Conservation (phyloP, 2,113 vertebrate genomes). For the Camelus bactrianus region DNA sequence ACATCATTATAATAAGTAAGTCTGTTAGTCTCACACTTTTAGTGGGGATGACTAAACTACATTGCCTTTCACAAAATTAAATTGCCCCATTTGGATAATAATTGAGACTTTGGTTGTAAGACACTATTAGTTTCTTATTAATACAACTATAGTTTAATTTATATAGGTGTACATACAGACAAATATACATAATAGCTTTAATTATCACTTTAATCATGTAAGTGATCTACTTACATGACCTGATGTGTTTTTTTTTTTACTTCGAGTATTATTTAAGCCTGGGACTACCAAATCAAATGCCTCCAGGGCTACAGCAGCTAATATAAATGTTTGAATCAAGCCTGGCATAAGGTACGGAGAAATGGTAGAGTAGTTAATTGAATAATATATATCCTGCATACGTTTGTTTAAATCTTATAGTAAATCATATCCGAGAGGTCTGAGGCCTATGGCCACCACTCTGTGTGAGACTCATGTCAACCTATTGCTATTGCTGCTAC, state of each 20-base stretch:
- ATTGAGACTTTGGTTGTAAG: slow-evolving; percentile 38
- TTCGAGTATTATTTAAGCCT: slow-evolving; percentile 10
- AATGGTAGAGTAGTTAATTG: slow-evolving; percentile 11
- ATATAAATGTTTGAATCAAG: slow-evolving; percentile 33
- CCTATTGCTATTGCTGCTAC: background rate
- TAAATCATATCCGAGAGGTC: background rate
- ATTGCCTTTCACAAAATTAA: slow-evolving; percentile 39
- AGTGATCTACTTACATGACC: slow-evolving; percentile 23
- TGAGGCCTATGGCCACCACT: background rate
- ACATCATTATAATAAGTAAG: slow-evolving; percentile 49
- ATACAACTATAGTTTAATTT: slow-evolving; percentile 29
- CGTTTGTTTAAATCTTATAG: slow-evolving; percentile 31
- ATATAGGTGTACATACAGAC: background rate
- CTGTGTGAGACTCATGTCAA: background rate
- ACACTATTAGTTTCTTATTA: background rate
- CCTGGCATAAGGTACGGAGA: background rate
- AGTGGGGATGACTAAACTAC: background rate
- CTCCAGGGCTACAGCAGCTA: background rate
- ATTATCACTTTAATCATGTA: background rate
- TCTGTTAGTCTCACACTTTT: slow-evolving; percentile 24
- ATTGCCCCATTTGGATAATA: slow-evolving; percentile 16
- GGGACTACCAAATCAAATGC: slow-evolving; percentile 24
- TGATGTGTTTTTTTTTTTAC: slow-evolving; percentile 44
- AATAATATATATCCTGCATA: background rate
- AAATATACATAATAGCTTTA: slow-evolving; percentile 49